Evolutionary conservation across 1,140 invertebrate genomes (phyloP).

Genomic region (Akabosia matsudoensis): DNA sequence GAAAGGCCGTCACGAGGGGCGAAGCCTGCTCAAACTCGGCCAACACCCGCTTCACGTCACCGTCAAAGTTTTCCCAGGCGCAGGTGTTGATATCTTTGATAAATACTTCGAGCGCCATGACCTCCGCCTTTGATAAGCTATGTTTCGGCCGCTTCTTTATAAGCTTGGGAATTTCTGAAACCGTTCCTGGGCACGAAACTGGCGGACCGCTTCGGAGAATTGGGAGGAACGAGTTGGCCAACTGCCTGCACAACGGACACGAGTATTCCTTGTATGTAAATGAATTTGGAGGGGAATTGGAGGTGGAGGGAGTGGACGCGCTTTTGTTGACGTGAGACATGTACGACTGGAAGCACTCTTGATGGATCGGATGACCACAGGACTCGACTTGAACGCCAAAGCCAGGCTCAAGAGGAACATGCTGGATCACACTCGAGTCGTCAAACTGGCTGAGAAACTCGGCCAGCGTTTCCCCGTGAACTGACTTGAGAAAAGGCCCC

Average conservation of each 20-base stretch:
- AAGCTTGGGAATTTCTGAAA: slow-evolving; percentile 24
- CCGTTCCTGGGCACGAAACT: neutral
- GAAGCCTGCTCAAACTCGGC: neutral
- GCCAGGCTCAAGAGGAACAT: slow-evolving; percentile 65
- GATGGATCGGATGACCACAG: slow-evolving; percentile 90
- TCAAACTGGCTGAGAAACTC: slow-evolving; percentile 70
- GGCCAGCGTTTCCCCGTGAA: slow-evolving; percentile 62
- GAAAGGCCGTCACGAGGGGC: neutral
- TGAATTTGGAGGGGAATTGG: neutral
- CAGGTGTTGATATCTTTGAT: neutral
- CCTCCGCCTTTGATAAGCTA: neutral
- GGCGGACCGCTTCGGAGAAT: slow-evolving; percentile 54
- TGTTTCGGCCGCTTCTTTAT: slow-evolving; percentile 16
- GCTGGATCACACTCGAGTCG: slow-evolving; percentile 71
- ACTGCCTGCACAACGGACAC: slow-evolving; percentile 87
- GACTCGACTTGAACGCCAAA: slow-evolving; percentile 88
- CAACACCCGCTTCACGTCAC: neutral
- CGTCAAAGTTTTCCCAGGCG: neutral
- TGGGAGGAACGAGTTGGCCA: slow-evolving; percentile 87
- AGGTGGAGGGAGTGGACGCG: neutral
- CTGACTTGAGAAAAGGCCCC: slow-evolving; percentile 60
- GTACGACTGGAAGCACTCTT: slow-evolving; percentile 78
- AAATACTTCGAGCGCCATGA: neutral
- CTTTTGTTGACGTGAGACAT: neutral
- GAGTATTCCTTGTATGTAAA: slow-evolving; percentile 71